Evolutionary conservation across 1,140 invertebrate genomes (phyloP).

Genomic region (Zophobas morio): DNA sequence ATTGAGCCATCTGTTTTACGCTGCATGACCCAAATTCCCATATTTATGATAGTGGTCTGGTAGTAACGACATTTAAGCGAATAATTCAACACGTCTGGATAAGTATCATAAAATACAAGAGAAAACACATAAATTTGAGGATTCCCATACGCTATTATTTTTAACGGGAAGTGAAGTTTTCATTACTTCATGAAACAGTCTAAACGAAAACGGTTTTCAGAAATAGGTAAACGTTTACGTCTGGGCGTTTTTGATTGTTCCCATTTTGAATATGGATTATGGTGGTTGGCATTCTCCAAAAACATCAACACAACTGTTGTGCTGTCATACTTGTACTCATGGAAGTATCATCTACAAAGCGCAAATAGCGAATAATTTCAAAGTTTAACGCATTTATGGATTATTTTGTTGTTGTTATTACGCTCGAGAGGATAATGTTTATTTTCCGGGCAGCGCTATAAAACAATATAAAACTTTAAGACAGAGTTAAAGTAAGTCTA

Average conservation of each 20-base stretch:
- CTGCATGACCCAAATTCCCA: slow-evolving; percentile 22
- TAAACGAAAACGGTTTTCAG: too few species aligned
- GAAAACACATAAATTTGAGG: slow-evolving; percentile 17
- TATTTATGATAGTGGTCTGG: slow-evolving; percentile 21
- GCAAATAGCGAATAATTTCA: too few species aligned
- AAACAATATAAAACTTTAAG: slow-evolving; percentile 34
- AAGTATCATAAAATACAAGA: slow-evolving; percentile 13
- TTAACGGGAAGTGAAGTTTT: background rate
- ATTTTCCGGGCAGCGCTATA: slow-evolving; percentile 9
- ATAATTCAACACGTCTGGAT: slow-evolving; percentile 26
- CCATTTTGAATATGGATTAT: too few species aligned
- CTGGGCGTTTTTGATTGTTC: too few species aligned
- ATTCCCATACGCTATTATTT: background rate
- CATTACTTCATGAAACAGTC: background rate
- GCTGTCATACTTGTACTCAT: too few species aligned
- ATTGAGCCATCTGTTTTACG: slow-evolving; percentile 30
- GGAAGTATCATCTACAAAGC: too few species aligned
- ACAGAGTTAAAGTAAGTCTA: background rate
- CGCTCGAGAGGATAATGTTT: slow-evolving; percentile 17
- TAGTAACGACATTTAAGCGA: slow-evolving; percentile 8
- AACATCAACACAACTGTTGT: too few species aligned
- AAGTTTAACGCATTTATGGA: too few species aligned
- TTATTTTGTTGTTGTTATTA: slow-evolving; percentile 23
- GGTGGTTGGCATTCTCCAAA: too few species aligned
- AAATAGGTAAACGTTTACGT: too few species aligned